phyloP scores from a whole-genome alignment of 2,888 invertebrate species.

The Metellina segmentata region DNA sequence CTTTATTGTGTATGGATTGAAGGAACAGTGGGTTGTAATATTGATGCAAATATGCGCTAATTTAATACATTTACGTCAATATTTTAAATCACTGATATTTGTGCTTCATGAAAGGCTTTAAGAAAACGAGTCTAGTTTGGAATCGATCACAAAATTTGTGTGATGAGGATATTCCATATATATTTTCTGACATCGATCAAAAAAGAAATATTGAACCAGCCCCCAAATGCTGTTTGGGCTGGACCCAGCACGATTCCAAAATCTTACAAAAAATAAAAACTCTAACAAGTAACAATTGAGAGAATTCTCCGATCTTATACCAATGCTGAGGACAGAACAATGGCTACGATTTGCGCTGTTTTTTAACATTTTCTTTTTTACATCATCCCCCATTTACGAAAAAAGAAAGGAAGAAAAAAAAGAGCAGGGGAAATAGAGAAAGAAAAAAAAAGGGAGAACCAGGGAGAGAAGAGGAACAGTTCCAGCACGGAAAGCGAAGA shows the following conservation, averaged over 20 bases:
- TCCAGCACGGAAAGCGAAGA: not conserved
- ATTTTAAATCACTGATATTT: not conserved
- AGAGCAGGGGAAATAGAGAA: not conserved
- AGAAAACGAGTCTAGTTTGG: not conserved
- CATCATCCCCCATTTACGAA: conserved; percentile 30
- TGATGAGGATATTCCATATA: too few relatives aligned
- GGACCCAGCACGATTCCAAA: not conserved
- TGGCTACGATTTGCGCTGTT: not conserved
- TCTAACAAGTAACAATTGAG: conserved; percentile 18
- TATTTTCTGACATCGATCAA: not conserved
- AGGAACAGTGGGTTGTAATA: too few relatives aligned
- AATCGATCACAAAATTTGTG: too few relatives aligned
- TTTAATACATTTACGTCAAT: not conserved
- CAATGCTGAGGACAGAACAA: conserved; percentile 37
- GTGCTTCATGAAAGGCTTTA: not conserved
- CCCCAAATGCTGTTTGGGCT: not conserved
- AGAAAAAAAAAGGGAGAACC: conserved; percentile 42
- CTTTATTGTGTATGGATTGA: too few relatives aligned
- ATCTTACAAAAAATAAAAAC: conserved; percentile 38
- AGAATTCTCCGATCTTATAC: conserved; percentile 13
- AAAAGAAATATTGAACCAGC: conserved; percentile 21
- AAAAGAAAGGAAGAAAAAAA: too few relatives aligned
- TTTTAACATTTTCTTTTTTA: conserved; percentile 41
- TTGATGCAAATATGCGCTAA: not conserved
- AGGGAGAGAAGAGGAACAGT: conserved; percentile 9